phyloP scores from a whole-genome alignment of 1,140 invertebrate species.

The Orussus abietinus region DNA sequence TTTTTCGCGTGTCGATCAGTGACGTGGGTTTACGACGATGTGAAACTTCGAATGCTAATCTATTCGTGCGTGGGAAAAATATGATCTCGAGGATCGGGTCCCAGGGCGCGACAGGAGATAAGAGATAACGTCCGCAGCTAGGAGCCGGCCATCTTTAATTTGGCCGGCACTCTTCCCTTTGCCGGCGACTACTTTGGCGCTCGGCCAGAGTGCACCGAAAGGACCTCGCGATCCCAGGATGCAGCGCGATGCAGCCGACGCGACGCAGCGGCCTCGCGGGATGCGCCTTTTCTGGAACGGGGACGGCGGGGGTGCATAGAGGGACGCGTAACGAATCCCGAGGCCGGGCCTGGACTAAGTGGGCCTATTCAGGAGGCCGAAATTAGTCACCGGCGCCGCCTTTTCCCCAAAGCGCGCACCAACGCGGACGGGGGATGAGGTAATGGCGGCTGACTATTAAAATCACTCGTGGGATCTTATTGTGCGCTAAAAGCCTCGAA shows the following conservation, averaged over 20 bases:
- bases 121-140: too few species aligned
- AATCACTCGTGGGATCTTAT: constrained; percentile 24
- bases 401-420: neutral
- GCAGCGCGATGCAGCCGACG: too few species aligned
- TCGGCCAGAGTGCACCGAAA: neutral
- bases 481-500: constrained; percentile 22
- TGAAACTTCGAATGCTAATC: too few species aligned
- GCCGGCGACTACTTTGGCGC: neutral
- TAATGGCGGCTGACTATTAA: constrained; percentile 22
- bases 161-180: neutral
- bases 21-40: too few species aligned
- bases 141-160: neutral
- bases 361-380: constrained; percentile 21
- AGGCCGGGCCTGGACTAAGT: constrained; percentile 14
- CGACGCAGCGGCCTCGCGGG: too few species aligned
- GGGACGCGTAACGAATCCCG: constrained; percentile 11
- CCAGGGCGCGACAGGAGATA: too few species aligned
- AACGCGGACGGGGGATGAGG: constrained; percentile 6
- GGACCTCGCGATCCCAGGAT: too few species aligned
- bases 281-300: too few species aligned
- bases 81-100: too few species aligned
- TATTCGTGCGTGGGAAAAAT: too few species aligned
- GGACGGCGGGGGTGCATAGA: too few species aligned
- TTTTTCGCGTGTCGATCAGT: too few species aligned
- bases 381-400: constrained; percentile 14